Conservation (phyloP, 2,888 invertebrate genomes). For the Polymixis lichenea region DNA sequence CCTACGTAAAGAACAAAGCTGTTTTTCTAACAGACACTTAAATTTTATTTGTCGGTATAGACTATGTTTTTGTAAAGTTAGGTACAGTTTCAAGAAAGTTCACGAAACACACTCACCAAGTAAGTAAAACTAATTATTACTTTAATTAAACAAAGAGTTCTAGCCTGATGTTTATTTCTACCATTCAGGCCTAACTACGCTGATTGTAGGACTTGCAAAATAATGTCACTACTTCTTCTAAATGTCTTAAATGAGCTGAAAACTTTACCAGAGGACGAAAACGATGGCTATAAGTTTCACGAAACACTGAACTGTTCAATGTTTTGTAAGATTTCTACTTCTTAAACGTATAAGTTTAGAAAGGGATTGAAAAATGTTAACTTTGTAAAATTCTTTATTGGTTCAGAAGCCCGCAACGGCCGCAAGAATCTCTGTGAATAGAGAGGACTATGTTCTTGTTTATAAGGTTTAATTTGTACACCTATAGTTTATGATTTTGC, state of each 20-base stretch:
- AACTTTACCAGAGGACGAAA: conserved; percentile 26
- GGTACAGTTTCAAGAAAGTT: not conserved
- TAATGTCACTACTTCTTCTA: conserved; percentile 36
- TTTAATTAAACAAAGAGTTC: conserved; percentile 17
- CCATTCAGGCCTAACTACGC: not conserved
- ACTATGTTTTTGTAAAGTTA: not conserved
- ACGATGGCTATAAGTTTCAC: conserved; percentile 41
- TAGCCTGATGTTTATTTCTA: not conserved
- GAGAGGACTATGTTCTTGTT: not conserved
- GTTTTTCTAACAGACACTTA: no score
- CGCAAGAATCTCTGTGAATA: not conserved
- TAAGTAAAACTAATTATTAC: not conserved
- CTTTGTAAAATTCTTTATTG: not conserved
- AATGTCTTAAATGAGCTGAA: conserved; percentile 36
- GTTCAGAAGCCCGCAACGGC: no score
- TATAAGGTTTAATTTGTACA: not conserved
- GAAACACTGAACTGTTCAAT: conserved; percentile 41
- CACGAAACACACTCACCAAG: not conserved
- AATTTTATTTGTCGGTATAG: no score
- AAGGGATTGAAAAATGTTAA: not conserved
- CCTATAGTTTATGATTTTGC: no score
- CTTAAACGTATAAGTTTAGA: conserved; percentile 25
- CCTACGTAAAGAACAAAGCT: no score
- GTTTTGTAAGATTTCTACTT: conserved; percentile 32
- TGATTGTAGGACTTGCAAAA: conserved; percentile 10